Evolutionary conservation across 2,113 vertebrate species (phyloP).

Genomic region (Malaclemys terrapin): DNA sequence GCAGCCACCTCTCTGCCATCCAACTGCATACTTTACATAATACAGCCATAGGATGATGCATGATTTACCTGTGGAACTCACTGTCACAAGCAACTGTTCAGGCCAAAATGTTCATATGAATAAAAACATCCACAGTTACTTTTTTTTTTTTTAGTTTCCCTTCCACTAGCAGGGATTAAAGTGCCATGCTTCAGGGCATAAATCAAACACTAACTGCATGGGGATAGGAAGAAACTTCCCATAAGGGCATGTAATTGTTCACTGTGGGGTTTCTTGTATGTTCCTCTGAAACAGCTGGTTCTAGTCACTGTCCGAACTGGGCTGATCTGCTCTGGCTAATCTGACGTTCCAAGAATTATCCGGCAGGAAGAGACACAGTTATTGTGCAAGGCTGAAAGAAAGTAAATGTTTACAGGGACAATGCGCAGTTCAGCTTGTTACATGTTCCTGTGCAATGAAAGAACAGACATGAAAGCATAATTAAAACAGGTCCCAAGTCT

Average conservation of each 20-base stretch:
- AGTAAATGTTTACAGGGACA: conserved; percentile 77
- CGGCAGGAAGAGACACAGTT: conserved; percentile 63
- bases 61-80: rapidly evolving
- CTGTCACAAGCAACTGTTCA: not conserved
- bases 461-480: conserved; percentile 71
- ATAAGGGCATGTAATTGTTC: not conserved
- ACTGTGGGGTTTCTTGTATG: conserved; percentile 52
- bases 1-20: not conserved
- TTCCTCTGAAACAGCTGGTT: conserved; percentile 66
- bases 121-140: not conserved
- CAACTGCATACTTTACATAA: rapidly evolving
- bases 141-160: no score
- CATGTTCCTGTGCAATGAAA: conserved; percentile 72
- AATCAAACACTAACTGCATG: not conserved
- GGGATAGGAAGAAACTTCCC: conserved; percentile 15
- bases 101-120: rapidly evolving
- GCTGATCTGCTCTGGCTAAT: conserved; percentile 31
- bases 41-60: rapidly evolving
- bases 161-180: no score
- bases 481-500: conserved; percentile 76
- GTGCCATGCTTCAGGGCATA: conserved; percentile 20
- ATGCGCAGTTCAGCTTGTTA: conserved; percentile 69
- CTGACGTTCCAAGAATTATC: conserved; percentile 68
- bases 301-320: conserved; percentile 38
- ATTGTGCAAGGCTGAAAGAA: conserved; percentile 72